Evolutionary conservation across 1,140 invertebrate genomes (phyloP).

Genomic region (Caenorhabditis briggsae): DNA sequence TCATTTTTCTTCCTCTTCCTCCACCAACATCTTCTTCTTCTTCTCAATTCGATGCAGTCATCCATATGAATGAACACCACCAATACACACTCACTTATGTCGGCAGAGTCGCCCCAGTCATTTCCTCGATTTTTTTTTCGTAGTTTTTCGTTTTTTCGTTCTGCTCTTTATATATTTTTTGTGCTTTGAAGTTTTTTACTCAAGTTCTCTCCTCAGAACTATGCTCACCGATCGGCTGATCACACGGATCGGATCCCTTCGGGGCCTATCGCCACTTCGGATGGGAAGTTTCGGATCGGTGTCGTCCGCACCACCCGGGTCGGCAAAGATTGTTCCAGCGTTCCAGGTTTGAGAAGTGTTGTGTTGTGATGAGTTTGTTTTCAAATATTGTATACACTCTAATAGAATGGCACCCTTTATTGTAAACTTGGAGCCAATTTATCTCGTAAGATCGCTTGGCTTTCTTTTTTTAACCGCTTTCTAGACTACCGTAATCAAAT

Average conservation of each 20-base stretch:
- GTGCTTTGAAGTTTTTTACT: constrained; percentile 8
- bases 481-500: too few relatives aligned
- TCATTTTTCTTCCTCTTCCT: background rate
- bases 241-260: constrained; percentile 34
- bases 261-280: background rate
- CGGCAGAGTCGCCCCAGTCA: constrained; percentile 8
- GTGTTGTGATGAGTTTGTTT: background rate
- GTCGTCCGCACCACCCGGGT: constrained; percentile 5
- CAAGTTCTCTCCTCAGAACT: background rate
- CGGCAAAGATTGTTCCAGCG: constrained; percentile 28
- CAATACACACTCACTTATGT: constrained; percentile 27
- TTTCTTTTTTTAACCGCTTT: too few relatives aligned
- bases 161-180: background rate
- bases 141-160: background rate
- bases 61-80: constrained; percentile 48
- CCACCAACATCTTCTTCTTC: background rate
- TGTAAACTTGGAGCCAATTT: too few relatives aligned
- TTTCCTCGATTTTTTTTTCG: constrained; percentile 1
- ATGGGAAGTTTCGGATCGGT: constrained; percentile 48
- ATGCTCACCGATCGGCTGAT: constrained; percentile 48
- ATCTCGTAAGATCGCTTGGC: too few relatives aligned
- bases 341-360: constrained; percentile 15
- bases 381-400: background rate
- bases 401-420: too few relatives aligned
- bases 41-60: constrained; percentile 29